A percentile compares a stretch with the other conserved stretches of the same genome.
phyloP scores from a whole-genome alignment of 2,113 vertebrate species.

The Alouatta palliata region DNA sequence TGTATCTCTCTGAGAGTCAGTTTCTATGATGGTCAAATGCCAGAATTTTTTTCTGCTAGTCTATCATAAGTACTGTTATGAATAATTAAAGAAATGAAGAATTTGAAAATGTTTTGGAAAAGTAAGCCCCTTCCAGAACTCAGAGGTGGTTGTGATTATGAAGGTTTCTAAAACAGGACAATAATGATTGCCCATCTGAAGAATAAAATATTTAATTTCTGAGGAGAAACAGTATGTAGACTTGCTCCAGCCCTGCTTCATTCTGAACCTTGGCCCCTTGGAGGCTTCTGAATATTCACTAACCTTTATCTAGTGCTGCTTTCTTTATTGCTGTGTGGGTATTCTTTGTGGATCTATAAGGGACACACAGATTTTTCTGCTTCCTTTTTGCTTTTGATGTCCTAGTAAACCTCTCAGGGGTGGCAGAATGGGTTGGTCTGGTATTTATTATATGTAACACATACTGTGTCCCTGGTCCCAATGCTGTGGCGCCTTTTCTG shows the following conservation, averaged over 20 bases:
- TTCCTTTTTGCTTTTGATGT: neutral
- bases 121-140: neutral
- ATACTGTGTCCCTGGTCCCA: rapidly evolving
- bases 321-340: rapidly evolving
- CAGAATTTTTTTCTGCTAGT: neutral
- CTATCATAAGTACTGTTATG: neutral
- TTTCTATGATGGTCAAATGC: neutral
- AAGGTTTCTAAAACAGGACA: neutral
- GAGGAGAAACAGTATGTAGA: neutral
- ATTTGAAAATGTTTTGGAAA: neutral
- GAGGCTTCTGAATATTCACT: neutral
- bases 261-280: neutral
- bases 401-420: neutral
- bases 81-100: neutral
- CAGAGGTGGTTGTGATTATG: neutral
- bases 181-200: neutral
- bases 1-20: neutral
- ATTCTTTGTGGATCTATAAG: neutral
- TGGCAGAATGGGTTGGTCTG: neutral
- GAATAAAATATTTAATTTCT: neutral
- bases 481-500: rapidly evolving
- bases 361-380: neutral
- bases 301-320: neutral
- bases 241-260: neutral
- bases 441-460: rapidly evolving